Conservation (phyloP, 2,888 invertebrate species). For the Dryadula phaetusa region DNA sequence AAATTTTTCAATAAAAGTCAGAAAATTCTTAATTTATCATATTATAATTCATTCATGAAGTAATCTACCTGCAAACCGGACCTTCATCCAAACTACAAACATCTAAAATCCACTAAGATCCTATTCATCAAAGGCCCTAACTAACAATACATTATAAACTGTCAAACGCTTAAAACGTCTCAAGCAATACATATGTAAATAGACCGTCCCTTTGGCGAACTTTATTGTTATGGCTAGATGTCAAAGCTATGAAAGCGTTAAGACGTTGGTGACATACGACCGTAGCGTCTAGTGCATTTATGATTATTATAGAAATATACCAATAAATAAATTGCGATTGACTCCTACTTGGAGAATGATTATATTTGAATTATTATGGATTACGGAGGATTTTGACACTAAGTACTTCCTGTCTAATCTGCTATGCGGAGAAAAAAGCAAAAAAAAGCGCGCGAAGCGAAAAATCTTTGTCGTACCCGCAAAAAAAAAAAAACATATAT, state of each 20-base stretch:
- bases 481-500: no score
- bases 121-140: conserved; percentile 41
- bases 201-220: conserved; percentile 59
- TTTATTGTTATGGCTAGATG: conserved; percentile 80
- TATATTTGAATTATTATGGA: no score
- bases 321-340: background rate
- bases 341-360: no score
- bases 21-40: background rate
- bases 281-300: conserved; percentile 11
- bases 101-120: conserved; percentile 40
- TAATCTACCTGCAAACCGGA: conserved; percentile 2
- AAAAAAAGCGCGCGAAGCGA: no score
- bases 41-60: conserved; percentile 4
- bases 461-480: no score
- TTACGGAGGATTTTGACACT: no score
- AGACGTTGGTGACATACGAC: conserved; percentile 62
- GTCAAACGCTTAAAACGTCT: conserved; percentile 76
- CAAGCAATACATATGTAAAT: conserved; percentile 76
- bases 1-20: no score
- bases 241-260: conserved; percentile 66
- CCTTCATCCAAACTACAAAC: background rate
- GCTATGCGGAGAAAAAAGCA: no score
- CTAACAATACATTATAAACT: conserved; percentile 63
- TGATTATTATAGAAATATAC: no score
- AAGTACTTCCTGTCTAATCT: no score